Conservation (phyloP, 2,797 vertebrate genomes). For the Petrocephalus sullivani region DNA sequence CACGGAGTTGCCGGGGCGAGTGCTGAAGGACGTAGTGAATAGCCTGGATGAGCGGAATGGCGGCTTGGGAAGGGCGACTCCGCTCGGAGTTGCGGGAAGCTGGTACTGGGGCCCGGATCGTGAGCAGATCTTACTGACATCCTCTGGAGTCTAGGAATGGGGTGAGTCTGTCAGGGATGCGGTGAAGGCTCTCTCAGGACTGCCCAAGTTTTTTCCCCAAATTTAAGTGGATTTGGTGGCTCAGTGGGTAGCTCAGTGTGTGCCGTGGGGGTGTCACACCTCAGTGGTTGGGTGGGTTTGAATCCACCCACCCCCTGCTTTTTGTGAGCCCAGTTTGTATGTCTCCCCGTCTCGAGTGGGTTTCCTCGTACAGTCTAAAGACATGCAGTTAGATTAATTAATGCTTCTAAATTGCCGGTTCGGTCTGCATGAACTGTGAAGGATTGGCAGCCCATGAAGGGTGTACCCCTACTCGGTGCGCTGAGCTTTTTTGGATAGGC, state of each 20-base stretch:
- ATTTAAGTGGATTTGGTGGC: background rate
- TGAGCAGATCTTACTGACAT: slow-evolving; percentile 79
- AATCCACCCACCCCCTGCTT: background rate
- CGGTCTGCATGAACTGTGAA: background rate
- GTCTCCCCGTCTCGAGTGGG: background rate
- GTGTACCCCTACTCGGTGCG: background rate
- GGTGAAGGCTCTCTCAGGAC: slow-evolving; percentile 26
- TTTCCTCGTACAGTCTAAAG: background rate
- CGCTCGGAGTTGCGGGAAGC: slow-evolving; percentile 51
- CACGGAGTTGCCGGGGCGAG: slow-evolving; percentile 9
- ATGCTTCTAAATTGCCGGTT: background rate
- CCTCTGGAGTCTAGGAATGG: slow-evolving; percentile 57
- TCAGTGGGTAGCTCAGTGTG: background rate
- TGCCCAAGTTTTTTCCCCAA: slow-evolving; percentile 21
- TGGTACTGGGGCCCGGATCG: slow-evolving; percentile 72
- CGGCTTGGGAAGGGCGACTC: slow-evolving; percentile 61
- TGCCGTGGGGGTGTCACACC: background rate
- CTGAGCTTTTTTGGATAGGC: background rate
- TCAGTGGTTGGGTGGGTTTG: background rate
- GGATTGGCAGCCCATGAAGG: background rate
- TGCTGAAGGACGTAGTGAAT: slow-evolving; percentile 49
- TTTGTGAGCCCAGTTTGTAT: background rate
- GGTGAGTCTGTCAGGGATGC: slow-evolving; percentile 72
- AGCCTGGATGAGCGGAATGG: slow-evolving; percentile 36
- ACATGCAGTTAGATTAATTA: background rate